Conservation (phyloP, 2,113 vertebrate species). For the Anolis carolinensis region DNA sequence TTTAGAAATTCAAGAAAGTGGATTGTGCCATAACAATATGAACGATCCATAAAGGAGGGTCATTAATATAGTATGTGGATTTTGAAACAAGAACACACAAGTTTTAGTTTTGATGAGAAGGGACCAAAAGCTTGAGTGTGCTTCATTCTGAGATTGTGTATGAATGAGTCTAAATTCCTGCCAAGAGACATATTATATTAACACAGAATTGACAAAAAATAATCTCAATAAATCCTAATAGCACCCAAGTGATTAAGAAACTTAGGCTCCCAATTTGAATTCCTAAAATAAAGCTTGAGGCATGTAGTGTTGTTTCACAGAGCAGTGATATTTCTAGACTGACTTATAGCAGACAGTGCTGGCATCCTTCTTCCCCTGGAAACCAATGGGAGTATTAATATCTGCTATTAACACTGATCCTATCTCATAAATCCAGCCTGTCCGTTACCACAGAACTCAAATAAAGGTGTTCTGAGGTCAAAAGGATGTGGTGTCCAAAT, state of each 20-base stretch:
- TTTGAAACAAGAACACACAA: not conserved
- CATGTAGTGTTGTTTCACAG: constrained; percentile 28
- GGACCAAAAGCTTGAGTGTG: not conserved
- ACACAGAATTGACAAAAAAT: not conserved
- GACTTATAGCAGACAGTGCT: constrained; percentile 45
- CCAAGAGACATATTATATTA: constrained; percentile 10
- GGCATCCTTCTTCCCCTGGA: constrained; percentile 61
- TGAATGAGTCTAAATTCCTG: not conserved
- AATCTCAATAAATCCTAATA: not conserved
- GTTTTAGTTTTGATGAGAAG: not conserved
- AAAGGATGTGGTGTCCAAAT: constrained; percentile 65
- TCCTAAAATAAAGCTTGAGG: constrained; percentile 49
- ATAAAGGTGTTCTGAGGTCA: constrained; percentile 75
- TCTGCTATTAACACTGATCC: constrained; percentile 70
- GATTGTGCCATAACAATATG: not conserved
- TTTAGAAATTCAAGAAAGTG: not conserved
- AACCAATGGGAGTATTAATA: constrained; percentile 71
- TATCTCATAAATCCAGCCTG: constrained; percentile 69
- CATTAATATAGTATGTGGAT: not conserved
- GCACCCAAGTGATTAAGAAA: not conserved
- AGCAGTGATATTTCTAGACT: constrained; percentile 55
- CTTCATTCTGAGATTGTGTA: not conserved
- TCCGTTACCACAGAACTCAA: constrained; percentile 67
- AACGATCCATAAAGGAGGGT: not conserved
- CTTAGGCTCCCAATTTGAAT: constrained; percentile 18